A percentile compares a stretch with the other conserved stretches of the same genome.
Evolutionary conservation across 1,140 invertebrate species (phyloP).

Genomic region (Mizuhopecten yessoensis): DNA sequence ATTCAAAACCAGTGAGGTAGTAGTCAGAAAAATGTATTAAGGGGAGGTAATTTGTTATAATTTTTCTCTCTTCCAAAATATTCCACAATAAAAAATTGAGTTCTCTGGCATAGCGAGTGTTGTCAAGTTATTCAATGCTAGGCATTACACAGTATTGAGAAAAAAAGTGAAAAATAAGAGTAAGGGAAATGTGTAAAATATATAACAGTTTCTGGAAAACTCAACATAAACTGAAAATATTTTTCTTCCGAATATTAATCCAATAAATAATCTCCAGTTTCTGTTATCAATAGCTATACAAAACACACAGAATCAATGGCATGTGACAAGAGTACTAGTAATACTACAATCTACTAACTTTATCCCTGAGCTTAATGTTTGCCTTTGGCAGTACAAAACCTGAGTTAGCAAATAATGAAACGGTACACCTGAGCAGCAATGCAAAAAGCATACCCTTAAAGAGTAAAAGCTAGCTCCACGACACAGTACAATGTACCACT

Average conservation of each 20-base stretch:
- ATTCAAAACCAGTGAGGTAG: slow-evolving; percentile 34
- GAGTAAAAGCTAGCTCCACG: slow-evolving; percentile 62
- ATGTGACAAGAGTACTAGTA: slow-evolving; percentile 19
- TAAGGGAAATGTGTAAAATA: slow-evolving; percentile 21
- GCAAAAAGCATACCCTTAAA: slow-evolving; percentile 67
- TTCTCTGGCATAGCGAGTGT: slow-evolving; percentile 13
- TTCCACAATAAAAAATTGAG: slow-evolving; percentile 17
- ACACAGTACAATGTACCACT: slow-evolving; percentile 49
- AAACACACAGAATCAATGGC: slow-evolving; percentile 17
- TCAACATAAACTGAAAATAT: slow-evolving; percentile 19
- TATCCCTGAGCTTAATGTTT: slow-evolving; percentile 34
- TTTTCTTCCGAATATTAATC: slow-evolving; percentile 22
- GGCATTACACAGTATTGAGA: background rate
- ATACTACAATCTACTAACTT: slow-evolving; percentile 24
- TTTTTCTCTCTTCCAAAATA: slow-evolving; percentile 39
- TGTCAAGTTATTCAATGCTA: slow-evolving; percentile 25
- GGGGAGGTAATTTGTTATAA: slow-evolving; percentile 34
- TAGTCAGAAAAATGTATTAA: slow-evolving; percentile 36
- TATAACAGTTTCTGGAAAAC: background rate
- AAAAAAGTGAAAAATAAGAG: slow-evolving; percentile 18
- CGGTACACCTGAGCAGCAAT: slow-evolving; percentile 58
- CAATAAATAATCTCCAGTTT: slow-evolving; percentile 39
- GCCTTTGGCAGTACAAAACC: slow-evolving; percentile 37
- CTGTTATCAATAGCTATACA: slow-evolving; percentile 26
- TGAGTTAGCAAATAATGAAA: slow-evolving; percentile 39